phyloP scores from a whole-genome alignment of 2,888 invertebrate species.

The Tolmerus cingulatus region DNA sequence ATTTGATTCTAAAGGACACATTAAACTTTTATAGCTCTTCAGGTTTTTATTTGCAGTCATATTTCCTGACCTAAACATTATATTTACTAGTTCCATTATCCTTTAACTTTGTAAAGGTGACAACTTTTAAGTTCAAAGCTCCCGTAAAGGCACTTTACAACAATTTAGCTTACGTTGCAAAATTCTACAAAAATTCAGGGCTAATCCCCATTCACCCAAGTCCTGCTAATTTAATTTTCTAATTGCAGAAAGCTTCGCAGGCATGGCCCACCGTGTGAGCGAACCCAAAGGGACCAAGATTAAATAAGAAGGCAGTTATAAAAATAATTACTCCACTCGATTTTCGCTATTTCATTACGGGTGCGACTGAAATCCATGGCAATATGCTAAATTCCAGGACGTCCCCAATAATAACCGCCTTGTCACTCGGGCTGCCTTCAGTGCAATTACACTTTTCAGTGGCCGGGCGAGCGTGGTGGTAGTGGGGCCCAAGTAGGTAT shows the following conservation, averaged over 20 bases:
- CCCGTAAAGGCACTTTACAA: background rate
- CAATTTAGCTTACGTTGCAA: background rate
- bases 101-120: background rate
- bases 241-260: background rate
- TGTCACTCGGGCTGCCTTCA: background rate
- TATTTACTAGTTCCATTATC: background rate
- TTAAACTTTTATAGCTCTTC: no score
- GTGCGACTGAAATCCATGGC: conserved; percentile 12
- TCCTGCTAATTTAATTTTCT: background rate
- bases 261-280: background rate
- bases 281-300: background rate
- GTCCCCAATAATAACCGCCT: conserved; percentile 30
- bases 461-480: background rate
- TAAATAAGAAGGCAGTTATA: conserved; percentile 14
- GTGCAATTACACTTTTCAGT: conserved; percentile 38
- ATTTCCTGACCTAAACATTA: no score
- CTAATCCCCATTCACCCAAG: background rate
- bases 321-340: conserved; percentile 19
- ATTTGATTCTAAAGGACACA: no score
- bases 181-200: background rate
- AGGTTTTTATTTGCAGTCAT: no score
- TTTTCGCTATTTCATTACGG: background rate
- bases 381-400: conserved; percentile 33
- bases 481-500: conserved; percentile 2
- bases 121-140: background rate